Percentiles rank a stretch among this genome's conserved stretches.
Conservation (phyloP, 2,888 invertebrate genomes). For the Nyleta sp. region DNA sequence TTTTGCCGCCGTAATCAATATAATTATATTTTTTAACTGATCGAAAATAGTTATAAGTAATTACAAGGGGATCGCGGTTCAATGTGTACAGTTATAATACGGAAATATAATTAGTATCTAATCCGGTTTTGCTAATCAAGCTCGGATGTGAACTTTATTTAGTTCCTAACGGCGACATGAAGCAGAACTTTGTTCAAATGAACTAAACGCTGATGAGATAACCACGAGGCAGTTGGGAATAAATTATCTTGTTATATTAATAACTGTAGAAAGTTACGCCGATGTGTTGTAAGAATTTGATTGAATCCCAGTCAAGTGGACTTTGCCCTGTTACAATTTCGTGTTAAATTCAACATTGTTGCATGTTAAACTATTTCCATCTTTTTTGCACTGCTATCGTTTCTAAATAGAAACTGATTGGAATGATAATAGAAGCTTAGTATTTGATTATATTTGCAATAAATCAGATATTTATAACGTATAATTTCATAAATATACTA, state of each 20-base stretch:
- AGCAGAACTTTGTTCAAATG: conserved; percentile 43
- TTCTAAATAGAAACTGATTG: too few relatives aligned
- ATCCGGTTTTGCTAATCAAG: conserved; percentile 59
- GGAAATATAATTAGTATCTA: conserved; percentile 59
- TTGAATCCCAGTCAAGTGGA: conserved; percentile 4
- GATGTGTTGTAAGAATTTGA: conserved; percentile 18
- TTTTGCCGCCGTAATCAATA: conserved; percentile 1
- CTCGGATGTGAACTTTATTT: conserved; percentile 53
- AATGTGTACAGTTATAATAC: conserved; percentile 45
- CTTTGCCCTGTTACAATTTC: not conserved
- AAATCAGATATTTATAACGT: too few relatives aligned
- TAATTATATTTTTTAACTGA: conserved; percentile 11
- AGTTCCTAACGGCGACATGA: conserved; percentile 47
- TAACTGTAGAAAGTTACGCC: conserved; percentile 25
- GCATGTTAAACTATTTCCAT: not conserved
- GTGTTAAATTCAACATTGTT: not conserved
- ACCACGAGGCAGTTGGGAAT: conserved; percentile 16
- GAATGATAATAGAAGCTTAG: too few relatives aligned
- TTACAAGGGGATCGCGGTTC: conserved; percentile 34
- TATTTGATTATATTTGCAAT: too few relatives aligned
- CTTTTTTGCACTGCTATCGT: too few relatives aligned
- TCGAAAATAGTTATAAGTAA: conserved; percentile 31
- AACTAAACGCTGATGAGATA: conserved; percentile 35
- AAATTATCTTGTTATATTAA: conserved; percentile 35
- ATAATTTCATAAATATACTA: too few relatives aligned